Evolutionary conservation across 2,888 invertebrate species (phyloP), one percentile per base, ranked within the genome.

Genomic region (Xestia xanthographa): DNA sequence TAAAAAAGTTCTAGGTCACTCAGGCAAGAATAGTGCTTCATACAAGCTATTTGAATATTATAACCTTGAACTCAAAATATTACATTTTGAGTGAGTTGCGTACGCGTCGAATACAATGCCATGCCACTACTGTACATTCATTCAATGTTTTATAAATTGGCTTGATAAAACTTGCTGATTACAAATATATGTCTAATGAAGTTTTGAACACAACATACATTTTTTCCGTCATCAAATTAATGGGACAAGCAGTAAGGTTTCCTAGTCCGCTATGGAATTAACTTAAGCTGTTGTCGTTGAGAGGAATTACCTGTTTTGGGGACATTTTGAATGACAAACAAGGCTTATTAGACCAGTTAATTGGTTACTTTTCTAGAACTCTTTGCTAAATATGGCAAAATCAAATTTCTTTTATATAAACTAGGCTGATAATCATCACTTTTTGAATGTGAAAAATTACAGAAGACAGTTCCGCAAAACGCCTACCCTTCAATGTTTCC

Each of bases 21-120:
- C 63, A 2, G 20, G 9, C 45, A 17, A 26, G 17, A 75, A 75
- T 34, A 82, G 45, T 56, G 82, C n/a, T 75, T 26, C 48, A 48
- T 22, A 63, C 26, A 41, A n/a, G 22, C 29, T 34, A 58, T 26
- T 43, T 9, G 56, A 26, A 45, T 72, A 58, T 34, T 34, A n/a
- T 75, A 45, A 38, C 83, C 78, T 77, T 82, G 78, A 82, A 60
- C 26, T 66, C 41, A 41, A 38, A 65, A 66, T 82, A 66, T 17
- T 53, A 60, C 38, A 29, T 77, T 34, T 29, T 5, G 20, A 34
- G 45, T 38, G 26, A 26, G 26, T 82, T 48, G 38, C 41, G 75
- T 34, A 38, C 9, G 75, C 41, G 63, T 34, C 11, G 41, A 34
- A 48, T 29, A 80, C 75, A 62, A 76, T 60, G 43, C 38, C 20